Percentiles rank a stretch among this genome's conserved stretches.
phyloP scores from a whole-genome alignment of 2,113 vertebrate genomes.

The Oncorhynchus mykiss region DNA sequence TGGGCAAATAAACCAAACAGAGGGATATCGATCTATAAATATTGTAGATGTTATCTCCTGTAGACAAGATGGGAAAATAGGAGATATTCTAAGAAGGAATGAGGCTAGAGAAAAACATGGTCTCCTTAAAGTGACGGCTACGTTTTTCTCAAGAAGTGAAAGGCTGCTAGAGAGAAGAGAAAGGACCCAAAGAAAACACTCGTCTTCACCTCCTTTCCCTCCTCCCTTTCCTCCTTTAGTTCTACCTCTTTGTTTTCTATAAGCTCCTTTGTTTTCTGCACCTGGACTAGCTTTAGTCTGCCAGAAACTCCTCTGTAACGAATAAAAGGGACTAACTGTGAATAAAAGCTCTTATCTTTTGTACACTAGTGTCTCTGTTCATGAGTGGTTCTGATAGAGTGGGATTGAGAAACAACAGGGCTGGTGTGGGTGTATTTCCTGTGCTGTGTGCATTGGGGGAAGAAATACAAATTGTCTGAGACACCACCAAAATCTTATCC shows the following conservation, averaged over 20 bases:
- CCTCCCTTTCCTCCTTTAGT: conserved; percentile 13
- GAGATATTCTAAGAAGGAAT: conserved; percentile 40
- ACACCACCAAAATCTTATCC: neutral
- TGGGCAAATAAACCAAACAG: conserved; percentile 5
- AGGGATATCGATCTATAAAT: conserved; percentile 34
- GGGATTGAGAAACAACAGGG: conserved; percentile 11
- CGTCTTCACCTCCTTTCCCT: conserved; percentile 43
- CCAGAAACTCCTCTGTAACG: conserved; percentile 52
- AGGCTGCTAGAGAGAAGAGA: conserved; percentile 48
- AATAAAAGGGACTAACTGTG: conserved; percentile 64
- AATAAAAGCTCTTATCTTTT: conserved; percentile 68
- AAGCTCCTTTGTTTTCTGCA: conserved; percentile 38
- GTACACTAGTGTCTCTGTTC: conserved; percentile 56
- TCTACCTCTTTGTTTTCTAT: conserved; percentile 57
- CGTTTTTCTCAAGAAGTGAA: conserved; percentile 36
- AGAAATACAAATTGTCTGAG: conserved; percentile 44
- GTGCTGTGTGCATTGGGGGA: conserved; percentile 32
- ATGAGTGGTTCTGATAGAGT: conserved; percentile 37
- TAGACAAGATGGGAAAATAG: conserved; percentile 34
- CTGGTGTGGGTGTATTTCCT: conserved; percentile 26
- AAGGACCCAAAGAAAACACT: conserved; percentile 49
- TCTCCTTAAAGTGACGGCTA: conserved; percentile 61
- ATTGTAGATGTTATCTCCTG: conserved; percentile 21
- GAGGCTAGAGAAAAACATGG: conserved; percentile 32
- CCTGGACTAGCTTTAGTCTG: conserved; percentile 4